Conservation (phyloP, 2,888 invertebrate species). For the Atethmia centrago region DNA sequence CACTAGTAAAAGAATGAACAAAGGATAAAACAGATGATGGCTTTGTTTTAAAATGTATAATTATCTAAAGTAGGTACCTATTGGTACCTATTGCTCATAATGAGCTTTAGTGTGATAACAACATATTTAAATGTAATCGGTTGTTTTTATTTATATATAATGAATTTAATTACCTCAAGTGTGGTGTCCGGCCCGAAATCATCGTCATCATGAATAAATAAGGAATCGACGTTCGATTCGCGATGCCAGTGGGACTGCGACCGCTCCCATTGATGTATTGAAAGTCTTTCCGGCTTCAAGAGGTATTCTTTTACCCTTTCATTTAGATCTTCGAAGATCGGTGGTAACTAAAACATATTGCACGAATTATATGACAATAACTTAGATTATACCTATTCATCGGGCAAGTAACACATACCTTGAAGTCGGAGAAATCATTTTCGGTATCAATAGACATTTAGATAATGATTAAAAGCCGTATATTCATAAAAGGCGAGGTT, state of each 20-base stretch:
- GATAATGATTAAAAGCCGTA: conserved; percentile 1
- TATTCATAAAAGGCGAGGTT: conserved; percentile 20
- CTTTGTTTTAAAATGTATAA: not conserved
- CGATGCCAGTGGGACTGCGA: conserved; percentile 93
- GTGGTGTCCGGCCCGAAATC: conserved; percentile 82
- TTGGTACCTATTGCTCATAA: not conserved
- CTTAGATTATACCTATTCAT: not conserved
- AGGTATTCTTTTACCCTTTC: conserved; percentile 92
- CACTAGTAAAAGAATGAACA: not conserved
- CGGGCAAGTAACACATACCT: conserved; percentile 65
- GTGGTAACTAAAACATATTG: conserved; percentile 88
- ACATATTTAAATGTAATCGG: not conserved
- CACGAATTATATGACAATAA: conserved; percentile 3
- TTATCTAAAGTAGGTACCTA: not conserved
- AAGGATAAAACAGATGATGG: not conserved
- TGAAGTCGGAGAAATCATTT: conserved; percentile 78
- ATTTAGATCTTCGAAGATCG: conserved; percentile 92
- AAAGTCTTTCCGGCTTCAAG: conserved; percentile 92
- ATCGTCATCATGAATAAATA: conserved; percentile 85
- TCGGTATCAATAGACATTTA: conserved; percentile 75
- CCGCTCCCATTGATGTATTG: conserved; percentile 93
- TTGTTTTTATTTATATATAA: not conserved
- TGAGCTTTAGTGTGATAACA: not conserved
- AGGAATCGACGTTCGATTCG: conserved; percentile 88
- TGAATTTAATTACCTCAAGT: conserved; percentile 76